Evolutionary conservation across 2,113 vertebrate genomes (phyloP), one percentile per base, ranked within the genome.

Genomic region (Jacana jacana): DNA sequence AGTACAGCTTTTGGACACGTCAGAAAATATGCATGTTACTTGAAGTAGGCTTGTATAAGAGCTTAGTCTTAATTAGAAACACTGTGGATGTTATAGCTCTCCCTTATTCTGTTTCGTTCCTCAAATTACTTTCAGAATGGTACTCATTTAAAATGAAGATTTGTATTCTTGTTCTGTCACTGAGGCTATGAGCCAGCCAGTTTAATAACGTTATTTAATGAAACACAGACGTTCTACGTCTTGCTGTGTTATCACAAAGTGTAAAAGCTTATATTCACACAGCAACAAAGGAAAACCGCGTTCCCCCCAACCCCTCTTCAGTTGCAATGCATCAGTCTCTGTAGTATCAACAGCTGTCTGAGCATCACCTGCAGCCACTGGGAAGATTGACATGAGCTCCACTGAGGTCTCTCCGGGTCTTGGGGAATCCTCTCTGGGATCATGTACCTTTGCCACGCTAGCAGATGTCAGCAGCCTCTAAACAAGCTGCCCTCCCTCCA

Each of bases 151-250:
- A 73, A 72, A 51, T 3, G 20, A 77, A 40, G 49, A 13, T 76
- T 65, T 86, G 20, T 40, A 49, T 57, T 33, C 51, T 44, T 40
- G 63, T 16, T 2, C 72, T 52, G 49, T 37, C 73, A 81, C 35
- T 0, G 0, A 46, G 60, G 27, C 54, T 81, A 54, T 11, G 28
- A 79, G 55, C 7, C 11, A 13, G 19, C 25, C 55, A 75, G 83
- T 57, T 91, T n/a, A 75, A 79, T 81, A 54, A 63, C 0, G 4
- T 64, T 23, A 22, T 27, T 68, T 22, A 81, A 60, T 55, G 39
- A 71, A 87, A 68, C 1, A 1, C 57, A 81, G 70, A 19, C 10
- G 0, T 51, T 48, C 28, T 27, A 17, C 0, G 0, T 60, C 91
- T 55, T 35, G 17, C 71, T 89, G 61, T 27, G 3, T 64, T 82